phyloP scores from a whole-genome alignment of 2,113 vertebrate species.

The Rhinopomastus cyanomelas region DNA sequence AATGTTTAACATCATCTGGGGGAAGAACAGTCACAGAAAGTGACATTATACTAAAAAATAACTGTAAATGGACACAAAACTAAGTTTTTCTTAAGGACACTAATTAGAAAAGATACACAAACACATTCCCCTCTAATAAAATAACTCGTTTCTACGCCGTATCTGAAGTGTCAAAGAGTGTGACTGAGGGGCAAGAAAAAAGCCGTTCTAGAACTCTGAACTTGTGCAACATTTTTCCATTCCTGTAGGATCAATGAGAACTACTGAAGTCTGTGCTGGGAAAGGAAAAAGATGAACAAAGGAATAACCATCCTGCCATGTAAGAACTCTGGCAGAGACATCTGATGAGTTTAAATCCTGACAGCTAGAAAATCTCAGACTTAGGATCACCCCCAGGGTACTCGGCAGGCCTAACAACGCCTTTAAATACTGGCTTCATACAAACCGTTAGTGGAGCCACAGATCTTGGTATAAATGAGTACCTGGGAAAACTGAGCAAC shows the following conservation, averaged over 20 bases:
- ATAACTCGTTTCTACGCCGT: background rate
- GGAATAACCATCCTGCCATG: background rate
- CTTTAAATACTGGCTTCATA: background rate
- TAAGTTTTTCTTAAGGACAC: background rate
- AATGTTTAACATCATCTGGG: background rate
- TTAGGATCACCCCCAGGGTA: background rate
- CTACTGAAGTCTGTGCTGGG: background rate
- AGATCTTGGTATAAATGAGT: background rate
- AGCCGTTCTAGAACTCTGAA: background rate
- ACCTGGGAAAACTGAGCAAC: background rate
- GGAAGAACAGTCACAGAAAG: background rate
- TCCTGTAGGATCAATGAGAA: background rate
- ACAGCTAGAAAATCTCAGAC: background rate
- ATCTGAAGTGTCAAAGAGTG: background rate
- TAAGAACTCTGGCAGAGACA: background rate
- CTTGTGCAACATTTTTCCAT: background rate
- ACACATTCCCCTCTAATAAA: background rate
- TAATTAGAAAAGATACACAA: background rate
- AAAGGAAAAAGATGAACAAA: background rate
- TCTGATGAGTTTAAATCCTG: background rate
- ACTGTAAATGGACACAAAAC: background rate
- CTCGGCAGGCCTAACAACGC: background rate
- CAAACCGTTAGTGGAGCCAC: background rate
- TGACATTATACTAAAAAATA: background rate
- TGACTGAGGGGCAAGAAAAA: background rate